Evolutionary conservation across 1,140 invertebrate genomes (phyloP).

Genomic region (Hydropsyche tenuis): DNA sequence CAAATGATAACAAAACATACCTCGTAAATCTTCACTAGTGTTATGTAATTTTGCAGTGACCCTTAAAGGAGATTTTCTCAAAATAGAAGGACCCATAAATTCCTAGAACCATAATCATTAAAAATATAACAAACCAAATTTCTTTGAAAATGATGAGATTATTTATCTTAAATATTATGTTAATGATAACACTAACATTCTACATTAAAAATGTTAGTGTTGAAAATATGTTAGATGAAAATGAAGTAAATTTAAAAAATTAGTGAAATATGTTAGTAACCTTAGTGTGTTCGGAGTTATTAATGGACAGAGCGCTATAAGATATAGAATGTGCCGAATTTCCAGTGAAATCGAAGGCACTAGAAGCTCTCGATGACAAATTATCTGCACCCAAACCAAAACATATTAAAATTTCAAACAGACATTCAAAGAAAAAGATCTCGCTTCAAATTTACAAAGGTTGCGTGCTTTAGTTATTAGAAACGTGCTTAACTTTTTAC

Average conservation of each 20-base stretch:
- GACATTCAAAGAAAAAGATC: no score
- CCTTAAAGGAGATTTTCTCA: conserved; percentile 48
- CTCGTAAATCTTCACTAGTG: conserved; percentile 48
- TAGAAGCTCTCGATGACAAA: conserved; percentile 57
- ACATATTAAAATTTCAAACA: neutral
- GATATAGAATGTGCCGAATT: conserved; percentile 56
- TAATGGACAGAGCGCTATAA: conserved; percentile 59
- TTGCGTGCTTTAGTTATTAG: no score
- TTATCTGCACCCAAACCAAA: conserved; percentile 52
- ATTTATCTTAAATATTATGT: no score
- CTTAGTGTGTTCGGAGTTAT: conserved; percentile 58
- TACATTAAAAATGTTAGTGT: no score
- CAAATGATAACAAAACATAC: conserved; percentile 29
- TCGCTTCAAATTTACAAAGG: no score
- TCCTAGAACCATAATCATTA: conserved; percentile 39
- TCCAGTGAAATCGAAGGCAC: conserved; percentile 60
- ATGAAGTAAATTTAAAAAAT: no score
- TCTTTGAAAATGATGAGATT: neutral
- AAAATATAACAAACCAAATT: neutral
- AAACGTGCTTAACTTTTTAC: no score
- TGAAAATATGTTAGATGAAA: no score
- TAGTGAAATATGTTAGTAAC: conserved; percentile 54
- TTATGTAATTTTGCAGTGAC: conserved; percentile 49
- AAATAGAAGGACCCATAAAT: conserved; percentile 44
- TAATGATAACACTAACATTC: no score